Evolutionary conservation across 1,140 invertebrate genomes (phyloP), one percentile per base, ranked within the genome.

Genomic region (Rhopalosiphum maidis): DNA sequence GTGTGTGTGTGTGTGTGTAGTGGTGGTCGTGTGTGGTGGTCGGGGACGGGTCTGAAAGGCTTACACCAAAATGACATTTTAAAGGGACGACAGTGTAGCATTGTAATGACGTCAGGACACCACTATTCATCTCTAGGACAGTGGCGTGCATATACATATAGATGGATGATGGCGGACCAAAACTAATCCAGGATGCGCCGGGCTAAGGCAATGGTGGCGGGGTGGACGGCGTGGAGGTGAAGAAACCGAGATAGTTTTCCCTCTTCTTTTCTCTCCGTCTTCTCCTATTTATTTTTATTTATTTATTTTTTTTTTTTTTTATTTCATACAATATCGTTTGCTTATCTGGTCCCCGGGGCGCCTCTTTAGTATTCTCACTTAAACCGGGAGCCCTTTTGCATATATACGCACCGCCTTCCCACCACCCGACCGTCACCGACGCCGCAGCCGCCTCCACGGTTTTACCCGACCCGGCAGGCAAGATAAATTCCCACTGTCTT

Each of bases 321-420:
- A 93, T 93, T 93, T 86, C 82, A 93, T 93, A 93, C 91, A 93
- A 93, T 93, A 93, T 93, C 91, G 91, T 93, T 86, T 93, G 91
- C 91, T 93, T 93, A 93, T 93, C 91, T 93, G 91, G 91, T 93
- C 91, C 91, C 77, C 77, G 91, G 91, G 91, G 91, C 91, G 91
- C 91, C 48, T 86, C 91, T 93, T 93, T 93, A 93, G 91, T 93
- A 93, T 93, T 93, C 91, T 93, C 91, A 93, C 91, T 93, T 93
- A 93, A 93, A 93, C 91, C 91, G 91, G 82, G 37, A 93, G 82
- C 91, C 91, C 35, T 93, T 93, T 93, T 93, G 77, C 91, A 92
- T 92, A 90, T 90, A 92, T 35, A 23, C 48, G 30, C 37, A 6
- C 7, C 43, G 21, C 54, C 41, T 23, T 5, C 54, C 41, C 25